Evolutionary conservation across 2,888 invertebrate species (phyloP), one percentile per base, ranked within the genome.

Genomic region (Leptinotarsa juncta): DNA sequence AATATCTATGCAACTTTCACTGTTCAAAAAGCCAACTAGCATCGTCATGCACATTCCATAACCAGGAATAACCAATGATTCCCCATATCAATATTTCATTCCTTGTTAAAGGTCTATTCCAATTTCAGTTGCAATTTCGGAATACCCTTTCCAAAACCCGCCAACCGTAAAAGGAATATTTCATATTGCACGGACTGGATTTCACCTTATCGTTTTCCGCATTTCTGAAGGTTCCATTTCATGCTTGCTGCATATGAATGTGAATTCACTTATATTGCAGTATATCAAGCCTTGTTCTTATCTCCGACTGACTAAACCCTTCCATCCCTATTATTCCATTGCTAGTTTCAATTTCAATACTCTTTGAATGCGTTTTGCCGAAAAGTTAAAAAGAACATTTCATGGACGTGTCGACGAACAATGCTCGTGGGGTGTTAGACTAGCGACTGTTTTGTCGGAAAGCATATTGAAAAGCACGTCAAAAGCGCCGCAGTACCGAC

Each of bases 381-480:
- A 62, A 18, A 32, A 42, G 42, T 62, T 62, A 42, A 62, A 32
- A 26, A 20, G 68, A 62, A 68, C 69, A 73, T 71, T 74, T 71
- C 53, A 71, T 67, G 62, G 71, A 74, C 74, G 74, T 74, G 74
- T 71, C 68, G 55, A 74, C 49, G 71, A 74, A 74, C 74, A 74
- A 74, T 71, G 67, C 60, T 51, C 68, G 51, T 49, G 42, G 57
- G 69, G 69, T 69, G 69, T 69, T 69, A 69, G 65, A 73, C 53
- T 73, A 65, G 62, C 65, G 69, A 69, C 68, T 69, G 68, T 73
- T 73, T 69, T 69, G 69, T 69, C 69, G 69, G 69, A 55, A 55
- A 55, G 32, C 14, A n/a, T 55, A 55, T 50, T 42, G 42, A 57
- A 57, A 48, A 16, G 16, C 48, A 12, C 60, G 20, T 57, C 69